Conservation (phyloP, 2,888 invertebrate species). For the Physocephala rufipes region DNA sequence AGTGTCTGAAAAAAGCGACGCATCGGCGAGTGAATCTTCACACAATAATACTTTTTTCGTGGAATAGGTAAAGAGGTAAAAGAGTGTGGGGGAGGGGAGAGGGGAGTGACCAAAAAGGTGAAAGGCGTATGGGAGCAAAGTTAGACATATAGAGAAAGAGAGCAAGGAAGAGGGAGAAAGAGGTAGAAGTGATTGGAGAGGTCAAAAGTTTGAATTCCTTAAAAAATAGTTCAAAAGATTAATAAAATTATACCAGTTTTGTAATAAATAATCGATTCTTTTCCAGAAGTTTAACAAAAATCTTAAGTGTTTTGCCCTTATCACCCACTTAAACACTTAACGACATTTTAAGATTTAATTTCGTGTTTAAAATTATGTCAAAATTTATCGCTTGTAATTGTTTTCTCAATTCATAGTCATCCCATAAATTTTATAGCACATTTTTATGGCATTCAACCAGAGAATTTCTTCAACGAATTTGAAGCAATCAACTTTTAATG, state of each 20-base stretch:
- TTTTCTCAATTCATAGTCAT: background rate
- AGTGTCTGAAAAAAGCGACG: too few relatives aligned
- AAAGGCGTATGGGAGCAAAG: background rate
- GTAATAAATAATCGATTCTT: too few relatives aligned
- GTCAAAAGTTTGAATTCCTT: background rate
- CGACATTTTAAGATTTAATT: background rate
- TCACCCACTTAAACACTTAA: background rate
- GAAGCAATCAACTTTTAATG: constrained; percentile 7
- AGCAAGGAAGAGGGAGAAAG: background rate
- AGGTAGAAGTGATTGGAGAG: background rate
- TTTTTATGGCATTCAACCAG: background rate
- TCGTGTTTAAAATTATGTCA: background rate
- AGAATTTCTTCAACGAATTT: background rate
- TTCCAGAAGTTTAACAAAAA: too few relatives aligned
- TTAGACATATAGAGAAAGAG: background rate
- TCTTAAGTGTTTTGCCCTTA: too few relatives aligned
- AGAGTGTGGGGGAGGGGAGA: too few relatives aligned
- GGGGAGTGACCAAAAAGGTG: too few relatives aligned
- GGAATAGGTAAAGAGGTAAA: too few relatives aligned
- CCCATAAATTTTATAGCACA: background rate
- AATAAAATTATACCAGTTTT: too few relatives aligned
- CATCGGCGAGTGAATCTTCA: too few relatives aligned
- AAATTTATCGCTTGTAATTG: background rate
- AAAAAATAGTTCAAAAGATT: background rate
- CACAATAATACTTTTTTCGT: too few relatives aligned